Evolutionary conservation across 2,888 invertebrate genomes (phyloP), one percentile per base, ranked within the genome.

Genomic region (Hemaris fuciformis): DNA sequence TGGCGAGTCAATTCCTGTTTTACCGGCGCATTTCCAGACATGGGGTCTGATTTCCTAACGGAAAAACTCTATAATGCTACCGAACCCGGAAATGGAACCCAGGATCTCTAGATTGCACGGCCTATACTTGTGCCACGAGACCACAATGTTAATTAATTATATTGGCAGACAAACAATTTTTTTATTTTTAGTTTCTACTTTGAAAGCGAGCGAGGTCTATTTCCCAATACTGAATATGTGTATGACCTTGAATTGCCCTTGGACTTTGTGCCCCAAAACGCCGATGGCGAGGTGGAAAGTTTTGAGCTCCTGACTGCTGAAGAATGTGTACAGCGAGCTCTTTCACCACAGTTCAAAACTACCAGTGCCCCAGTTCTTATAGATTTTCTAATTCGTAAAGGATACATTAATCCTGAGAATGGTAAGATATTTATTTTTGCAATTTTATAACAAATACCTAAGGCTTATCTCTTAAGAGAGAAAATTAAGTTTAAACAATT

Each of bases 141-240:
- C n/a, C n/a, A n/a, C n/a, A n/a, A n/a, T n/a, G n/a, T n/a, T n/a
- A n/a, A n/a, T n/a, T n/a, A n/a, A n/a, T n/a, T n/a, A n/a, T n/a
- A n/a, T n/a, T n/a, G n/a, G n/a, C n/a, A n/a, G n/a, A n/a, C n/a
- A 38, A n/a, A n/a, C n/a, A 38, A 27, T 27, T 27, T n/a, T 38
- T 56, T 62, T 61, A 43, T 60, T 93, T 93, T 53, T 86, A 96
- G 96, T 77, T 96, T 98, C 86, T 98, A 96, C 84, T 98, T 97
- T 84, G 98, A 98, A 88, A 98, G 98, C 84, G 98, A 98, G 85
- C 94, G 97, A 75, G 99, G 99, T 0, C 89, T 99, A 42, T 98
- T 98, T 80, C 98, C 99, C 15, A 98, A 99, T 84, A 98, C 98
- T 3, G 98, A 98, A 84, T 98, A 97, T 87, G 96, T 98, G 23